Evolutionary conservation across 2,113 vertebrate species (phyloP).

Genomic region (Elephantulus edwardii): DNA sequence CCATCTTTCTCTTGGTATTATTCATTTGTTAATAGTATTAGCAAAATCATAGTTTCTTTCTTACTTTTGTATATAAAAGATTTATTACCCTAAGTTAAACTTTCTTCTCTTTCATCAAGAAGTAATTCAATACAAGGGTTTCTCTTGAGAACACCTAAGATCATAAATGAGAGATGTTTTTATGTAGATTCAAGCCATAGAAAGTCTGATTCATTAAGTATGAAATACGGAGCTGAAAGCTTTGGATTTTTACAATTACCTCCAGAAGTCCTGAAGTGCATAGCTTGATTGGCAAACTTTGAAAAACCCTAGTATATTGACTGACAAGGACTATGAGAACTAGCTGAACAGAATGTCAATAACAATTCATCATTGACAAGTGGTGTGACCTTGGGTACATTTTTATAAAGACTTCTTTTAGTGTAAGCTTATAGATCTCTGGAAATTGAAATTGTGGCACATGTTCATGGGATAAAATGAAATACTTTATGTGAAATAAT

Average conservation of each 20-base stretch:
- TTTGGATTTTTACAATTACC: not conserved
- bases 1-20: no score
- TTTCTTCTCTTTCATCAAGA: not conserved
- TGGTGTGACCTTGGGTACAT: not conserved
- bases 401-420: constrained; percentile 6
- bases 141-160: not conserved
- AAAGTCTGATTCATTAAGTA: not conserved
- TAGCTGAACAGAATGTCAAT: not conserved
- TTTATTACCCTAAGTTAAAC: not conserved
- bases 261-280: not conserved
- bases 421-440: not conserved
- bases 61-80: not conserved
- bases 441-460: not conserved
- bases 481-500: not conserved
- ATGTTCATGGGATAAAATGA: not conserved
- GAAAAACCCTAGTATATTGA: not conserved
- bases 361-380: not conserved
- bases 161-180: not conserved
- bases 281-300: not conserved
- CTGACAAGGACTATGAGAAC: not conserved
- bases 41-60: not conserved
- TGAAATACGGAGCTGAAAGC: not conserved
- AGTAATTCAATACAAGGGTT: not conserved
- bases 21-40: no score
- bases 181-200: not conserved